Percentiles rank a stretch among this genome's conserved stretches.
phyloP scores from a whole-genome alignment of 2,113 vertebrate genomes.

The Pontoporia blainvillei region DNA sequence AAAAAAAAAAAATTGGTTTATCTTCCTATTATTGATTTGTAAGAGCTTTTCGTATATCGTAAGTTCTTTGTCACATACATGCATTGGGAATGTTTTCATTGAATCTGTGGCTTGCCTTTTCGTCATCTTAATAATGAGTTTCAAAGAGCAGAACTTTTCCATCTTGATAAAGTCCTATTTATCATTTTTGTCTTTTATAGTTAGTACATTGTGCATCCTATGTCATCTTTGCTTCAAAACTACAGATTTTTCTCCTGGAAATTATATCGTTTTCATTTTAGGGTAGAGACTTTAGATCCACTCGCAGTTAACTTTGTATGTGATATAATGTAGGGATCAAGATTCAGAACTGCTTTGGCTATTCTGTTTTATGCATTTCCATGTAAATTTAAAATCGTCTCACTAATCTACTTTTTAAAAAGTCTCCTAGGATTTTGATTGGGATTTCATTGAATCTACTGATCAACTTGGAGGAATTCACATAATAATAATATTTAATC shows the following conservation, averaged over 20 bases:
- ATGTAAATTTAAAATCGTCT: slow-evolving; percentile 16
- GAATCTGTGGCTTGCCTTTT: not conserved
- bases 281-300: not conserved
- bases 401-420: not conserved
- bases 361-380: not conserved
- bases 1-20: not conserved
- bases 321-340: not conserved
- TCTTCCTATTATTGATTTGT: not conserved
- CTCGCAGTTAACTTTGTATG: slow-evolving; percentile 1
- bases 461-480: not conserved
- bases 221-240: not conserved
- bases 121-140: not conserved
- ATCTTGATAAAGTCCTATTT: not conserved
- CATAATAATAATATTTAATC: not conserved
- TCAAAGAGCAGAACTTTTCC: not conserved
- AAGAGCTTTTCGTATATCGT: not conserved
- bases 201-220: not conserved
- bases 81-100: not conserved
- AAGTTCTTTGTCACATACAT: not conserved
- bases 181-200: not conserved
- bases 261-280: not conserved
- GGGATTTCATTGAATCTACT: not conserved
- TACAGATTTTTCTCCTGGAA: not conserved
- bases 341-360: not conserved
- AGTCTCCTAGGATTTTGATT: not conserved